Percentiles rank a stretch among this genome's conserved stretches.
These are phyloP conservation scores for Parazoanthus atlanticus DNA, from an alignment of 92 coral and sea anemone species.

Conservation along the genomic window DNA sequence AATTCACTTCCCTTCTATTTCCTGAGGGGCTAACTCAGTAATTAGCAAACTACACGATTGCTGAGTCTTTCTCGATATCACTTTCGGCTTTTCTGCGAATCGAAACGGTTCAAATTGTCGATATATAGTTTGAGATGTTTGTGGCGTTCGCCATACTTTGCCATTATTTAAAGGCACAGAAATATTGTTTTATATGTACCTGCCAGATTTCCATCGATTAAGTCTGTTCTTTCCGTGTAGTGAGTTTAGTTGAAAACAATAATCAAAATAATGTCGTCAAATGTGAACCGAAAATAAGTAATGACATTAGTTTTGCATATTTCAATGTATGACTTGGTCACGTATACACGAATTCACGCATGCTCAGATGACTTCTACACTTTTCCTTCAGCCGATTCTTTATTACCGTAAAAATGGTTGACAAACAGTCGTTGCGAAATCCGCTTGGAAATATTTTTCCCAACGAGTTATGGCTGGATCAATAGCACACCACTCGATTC, in stretches of 20 bases:
- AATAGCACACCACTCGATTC: not conserved
- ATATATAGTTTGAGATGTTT: not conserved
- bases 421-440: conserved; percentile 17
- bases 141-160: not conserved
- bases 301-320: conserved; percentile 37
- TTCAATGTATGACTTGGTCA: conserved; percentile 11
- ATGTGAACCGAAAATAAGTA: conserved; percentile 9
- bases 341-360: conserved; percentile 25
- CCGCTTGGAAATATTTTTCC: conserved; percentile 3
- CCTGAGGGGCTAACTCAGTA: not conserved
- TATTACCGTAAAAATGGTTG: conserved; percentile 31
- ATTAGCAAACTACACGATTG: not conserved
- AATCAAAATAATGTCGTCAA: conserved; percentile 30
- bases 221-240: not conserved
- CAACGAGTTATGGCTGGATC: not conserved
- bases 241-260: conserved; percentile 28
- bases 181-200: not conserved
- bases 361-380: conserved; percentile 17
- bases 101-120: conserved; percentile 1
- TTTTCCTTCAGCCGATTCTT: conserved; percentile 5
- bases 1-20: conserved; percentile 25
- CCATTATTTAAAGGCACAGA: not conserved
- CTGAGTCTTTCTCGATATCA: not conserved
- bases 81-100: conserved; percentile 3
- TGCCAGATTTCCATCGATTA: conserved; percentile 13